Evolutionary conservation across 2,888 invertebrate species (phyloP).

Genomic region (Cephus spinipes): DNA sequence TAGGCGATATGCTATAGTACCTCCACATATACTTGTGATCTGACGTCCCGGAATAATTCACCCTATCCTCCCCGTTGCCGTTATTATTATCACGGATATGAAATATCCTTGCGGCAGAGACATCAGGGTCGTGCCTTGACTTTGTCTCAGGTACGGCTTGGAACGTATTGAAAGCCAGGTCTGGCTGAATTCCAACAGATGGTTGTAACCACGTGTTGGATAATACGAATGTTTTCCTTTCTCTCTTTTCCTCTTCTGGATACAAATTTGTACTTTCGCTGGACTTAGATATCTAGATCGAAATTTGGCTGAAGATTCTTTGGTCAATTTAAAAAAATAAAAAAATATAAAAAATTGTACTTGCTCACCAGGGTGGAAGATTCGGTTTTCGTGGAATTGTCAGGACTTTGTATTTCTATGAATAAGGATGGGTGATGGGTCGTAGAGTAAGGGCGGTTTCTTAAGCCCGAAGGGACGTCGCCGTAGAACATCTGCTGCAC

Average conservation of each 20-base stretch:
- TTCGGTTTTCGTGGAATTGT: not conserved
- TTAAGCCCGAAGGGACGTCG: not conserved
- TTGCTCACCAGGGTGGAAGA: not conserved
- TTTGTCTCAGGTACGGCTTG: not conserved
- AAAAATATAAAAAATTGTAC: not conserved
- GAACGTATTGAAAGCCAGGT: conserved; percentile 48
- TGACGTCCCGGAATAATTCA: not conserved
- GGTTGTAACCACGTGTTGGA: conserved; percentile 57
- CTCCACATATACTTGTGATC: not conserved
- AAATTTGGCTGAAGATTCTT: not conserved
- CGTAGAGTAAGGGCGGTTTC: not conserved
- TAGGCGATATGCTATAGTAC: not conserved
- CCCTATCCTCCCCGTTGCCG: not conserved
- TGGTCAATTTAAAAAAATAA: not conserved
- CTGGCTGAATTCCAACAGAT: conserved; percentile 55
- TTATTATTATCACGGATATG: not conserved
- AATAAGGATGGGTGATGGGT: not conserved
- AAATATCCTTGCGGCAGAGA: not conserved
- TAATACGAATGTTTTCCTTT: conserved; percentile 46
- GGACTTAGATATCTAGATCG: too few species aligned
- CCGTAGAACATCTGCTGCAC: conserved; percentile 44
- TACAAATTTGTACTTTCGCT: not conserved
- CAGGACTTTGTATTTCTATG: not conserved
- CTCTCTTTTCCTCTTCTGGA: conserved; percentile 16
- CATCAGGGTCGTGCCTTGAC: not conserved